phyloP scores from a whole-genome alignment of 2,888 invertebrate species.

The Sarcophaga subvicina region DNA sequence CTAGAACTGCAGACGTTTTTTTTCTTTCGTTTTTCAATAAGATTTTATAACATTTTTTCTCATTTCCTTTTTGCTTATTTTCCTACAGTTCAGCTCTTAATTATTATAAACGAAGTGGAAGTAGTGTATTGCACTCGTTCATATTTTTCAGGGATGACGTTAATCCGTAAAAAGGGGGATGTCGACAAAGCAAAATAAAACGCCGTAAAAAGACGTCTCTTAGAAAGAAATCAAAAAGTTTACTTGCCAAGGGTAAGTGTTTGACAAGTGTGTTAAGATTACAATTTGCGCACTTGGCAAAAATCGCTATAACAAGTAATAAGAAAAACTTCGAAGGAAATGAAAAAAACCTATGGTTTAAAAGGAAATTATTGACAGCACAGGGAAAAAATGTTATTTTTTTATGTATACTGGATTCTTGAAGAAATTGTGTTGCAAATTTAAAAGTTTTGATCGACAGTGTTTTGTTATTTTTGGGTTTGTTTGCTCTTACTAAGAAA shows the following conservation, averaged over 20 bases:
- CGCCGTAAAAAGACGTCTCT: slow-evolving; percentile 27
- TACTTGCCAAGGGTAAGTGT: slow-evolving; percentile 51
- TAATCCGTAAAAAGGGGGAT: not conserved
- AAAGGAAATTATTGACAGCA: not conserved
- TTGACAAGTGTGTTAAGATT: slow-evolving; percentile 63
- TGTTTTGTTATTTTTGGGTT: too few relatives aligned
- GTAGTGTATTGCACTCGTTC: slow-evolving; percentile 4
- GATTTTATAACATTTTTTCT: not conserved
- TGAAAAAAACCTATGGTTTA: not conserved
- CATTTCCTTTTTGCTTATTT: slow-evolving; percentile 12
- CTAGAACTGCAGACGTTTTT: not conserved
- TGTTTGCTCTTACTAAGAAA: too few relatives aligned
- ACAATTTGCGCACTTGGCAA: slow-evolving; percentile 60
- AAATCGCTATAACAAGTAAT: not conserved
- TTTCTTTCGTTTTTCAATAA: slow-evolving; percentile 26
- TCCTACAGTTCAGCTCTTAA: slow-evolving; percentile 40
- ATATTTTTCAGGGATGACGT: slow-evolving; percentile 47
- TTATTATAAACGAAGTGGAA: slow-evolving; percentile 33
- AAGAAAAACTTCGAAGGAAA: slow-evolving; percentile 39
- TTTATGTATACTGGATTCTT: too few relatives aligned
- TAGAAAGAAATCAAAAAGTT: slow-evolving; percentile 22
- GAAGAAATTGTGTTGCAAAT: too few relatives aligned
- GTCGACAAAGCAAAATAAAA: not conserved
- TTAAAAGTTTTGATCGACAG: too few relatives aligned
- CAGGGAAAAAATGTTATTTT: not conserved